Evolutionary conservation across 2,888 invertebrate species (phyloP), one percentile per base, ranked within the genome.

Genomic region (Vannuccia rotundouncinata): DNA sequence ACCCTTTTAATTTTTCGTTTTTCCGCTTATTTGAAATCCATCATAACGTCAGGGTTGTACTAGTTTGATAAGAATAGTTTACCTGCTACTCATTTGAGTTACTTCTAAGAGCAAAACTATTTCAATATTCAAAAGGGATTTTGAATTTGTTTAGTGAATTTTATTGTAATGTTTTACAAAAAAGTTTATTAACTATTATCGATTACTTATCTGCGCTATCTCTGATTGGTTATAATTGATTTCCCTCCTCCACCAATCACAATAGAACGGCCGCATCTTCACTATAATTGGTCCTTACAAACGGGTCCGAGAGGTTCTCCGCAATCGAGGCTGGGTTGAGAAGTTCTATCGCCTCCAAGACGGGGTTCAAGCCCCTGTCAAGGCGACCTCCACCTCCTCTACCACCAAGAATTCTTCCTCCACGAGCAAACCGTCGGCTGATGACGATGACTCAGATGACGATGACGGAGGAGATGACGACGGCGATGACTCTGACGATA

Each of bases 231-330:
- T 45, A 5, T 45, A 45, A 45, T 45, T 45, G 17, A 45, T 45
- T 45, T 45, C 45, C 45, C 17, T 5, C 17, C 10, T 45, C 45
- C 45, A 45, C 17, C n/a, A n/a, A 73, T 73, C 10, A 10, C 29
- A 27, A 5, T 25, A 78, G 88, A 83, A 84, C 79, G 85, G 85
- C 30, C 86, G 86, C 83, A 84, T 88, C 30, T 88, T 88, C 83
- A 87, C 87, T 0, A 87, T 88, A 25, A 86, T 88, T 80, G 88
- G 88, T 1, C 87, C 88, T 1, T 88, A 88, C 81, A 84, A 86
- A 1, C 84, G 85, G 29, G 84, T 88, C 1, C 83, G 88, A 60
- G 85, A 86, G 77, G 84, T 85, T 81, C 81, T 88, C 1, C 81
- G 88, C 31, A 83, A 83, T 79, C 83, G 88, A 25, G 88, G 88